Evolutionary conservation across 2,888 invertebrate genomes (phyloP), one percentile per base, ranked within the genome.

Genomic region (Netelia virgata): DNA sequence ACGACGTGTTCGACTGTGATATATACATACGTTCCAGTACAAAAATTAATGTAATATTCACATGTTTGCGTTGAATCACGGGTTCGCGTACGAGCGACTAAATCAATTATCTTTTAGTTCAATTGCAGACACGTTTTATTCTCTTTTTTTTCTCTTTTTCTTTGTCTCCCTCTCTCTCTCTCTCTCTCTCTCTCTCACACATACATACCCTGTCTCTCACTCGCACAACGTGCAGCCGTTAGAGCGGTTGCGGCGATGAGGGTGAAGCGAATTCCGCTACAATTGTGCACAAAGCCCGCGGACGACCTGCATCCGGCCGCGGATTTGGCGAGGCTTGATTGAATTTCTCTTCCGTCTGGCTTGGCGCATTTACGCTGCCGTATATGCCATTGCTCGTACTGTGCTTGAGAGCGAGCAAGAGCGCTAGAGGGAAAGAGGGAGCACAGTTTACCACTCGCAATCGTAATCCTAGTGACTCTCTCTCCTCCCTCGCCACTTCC

Each of bases 351-450:
- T 84, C 70, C 78, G 82, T 82, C 78, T 75, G 74, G 83, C 64
- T 79, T 82, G 82, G 75, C 83, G 78, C 86, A 86, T 87, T 87
- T 87, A 85, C 87, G 86, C 84, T 83, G 66, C 78, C 68, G 80
- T 63, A 63, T 53, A 83, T 77, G 66, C 73, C 41, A 61, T 28
- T 72, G 75, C 68, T 43, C 28, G 78, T 74, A 70, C 74, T 66
- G 74, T 57, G 75, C 81, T 61, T 72, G 74, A 64, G 57, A 47
- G 55, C 59, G 75, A 41, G 11, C 28, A 23, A 41, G 66, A 59
- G 47, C 47, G 64, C 43, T 41, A 28, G 69, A 80, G 82, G 77
- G 53, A 23, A 80, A 69, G 72, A 59, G 64, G 63, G 69, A 50
- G 74, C 72, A 18, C 74, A 70, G 76, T 83, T 83, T 80, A 69